A percentile compares a stretch with the other conserved stretches of the same genome.
Evolutionary conservation across 2,888 invertebrate species (phyloP).

Genomic region (Drosophila meridiana): DNA sequence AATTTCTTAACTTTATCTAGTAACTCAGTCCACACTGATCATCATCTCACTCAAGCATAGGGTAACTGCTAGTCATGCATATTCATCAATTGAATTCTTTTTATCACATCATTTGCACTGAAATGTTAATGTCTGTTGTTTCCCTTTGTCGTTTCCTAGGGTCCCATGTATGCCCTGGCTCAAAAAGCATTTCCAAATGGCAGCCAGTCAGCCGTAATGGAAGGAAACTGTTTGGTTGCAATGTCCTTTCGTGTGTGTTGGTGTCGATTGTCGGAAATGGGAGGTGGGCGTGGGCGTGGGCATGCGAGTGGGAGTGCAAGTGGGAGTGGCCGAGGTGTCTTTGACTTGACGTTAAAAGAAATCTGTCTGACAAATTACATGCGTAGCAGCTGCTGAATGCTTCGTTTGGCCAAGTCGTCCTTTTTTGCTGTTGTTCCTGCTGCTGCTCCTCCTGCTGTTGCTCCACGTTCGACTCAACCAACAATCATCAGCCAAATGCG

Average conservation of each 20-base stretch:
- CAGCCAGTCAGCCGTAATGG: slow-evolving; percentile 56
- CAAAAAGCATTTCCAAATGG: slow-evolving; percentile 55
- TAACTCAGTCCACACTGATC: background rate
- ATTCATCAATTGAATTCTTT: slow-evolving; percentile 32
- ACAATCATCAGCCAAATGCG: slow-evolving; percentile 34
- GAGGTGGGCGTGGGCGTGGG: background rate
- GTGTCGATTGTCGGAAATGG: slow-evolving; percentile 29
- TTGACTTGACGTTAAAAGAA: slow-evolving; percentile 55
- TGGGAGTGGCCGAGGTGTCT: slow-evolving; percentile 21
- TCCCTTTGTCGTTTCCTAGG: slow-evolving; percentile 33
- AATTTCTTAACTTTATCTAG: background rate
- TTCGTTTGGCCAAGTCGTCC: slow-evolving; percentile 39
- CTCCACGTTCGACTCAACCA: slow-evolving; percentile 48
- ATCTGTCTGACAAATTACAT: slow-evolving; percentile 79
- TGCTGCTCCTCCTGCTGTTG: slow-evolving; percentile 18
- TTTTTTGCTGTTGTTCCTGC: slow-evolving; percentile 23
- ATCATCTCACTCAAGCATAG: background rate
- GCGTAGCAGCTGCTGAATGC: slow-evolving; percentile 70
- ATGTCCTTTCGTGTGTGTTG: slow-evolving; percentile 26
- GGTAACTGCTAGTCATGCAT: background rate
- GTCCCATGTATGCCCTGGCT: slow-evolving; percentile 29
- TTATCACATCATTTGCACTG: slow-evolving; percentile 76
- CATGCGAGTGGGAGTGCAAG: background rate
- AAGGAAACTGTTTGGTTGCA: slow-evolving; percentile 70
- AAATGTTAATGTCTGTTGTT: slow-evolving; percentile 71